A percentile compares a stretch with the other conserved stretches of the same genome.
phyloP scores from a whole-genome alignment of 2,888 invertebrate genomes.

The Thelaira solivaga region DNA sequence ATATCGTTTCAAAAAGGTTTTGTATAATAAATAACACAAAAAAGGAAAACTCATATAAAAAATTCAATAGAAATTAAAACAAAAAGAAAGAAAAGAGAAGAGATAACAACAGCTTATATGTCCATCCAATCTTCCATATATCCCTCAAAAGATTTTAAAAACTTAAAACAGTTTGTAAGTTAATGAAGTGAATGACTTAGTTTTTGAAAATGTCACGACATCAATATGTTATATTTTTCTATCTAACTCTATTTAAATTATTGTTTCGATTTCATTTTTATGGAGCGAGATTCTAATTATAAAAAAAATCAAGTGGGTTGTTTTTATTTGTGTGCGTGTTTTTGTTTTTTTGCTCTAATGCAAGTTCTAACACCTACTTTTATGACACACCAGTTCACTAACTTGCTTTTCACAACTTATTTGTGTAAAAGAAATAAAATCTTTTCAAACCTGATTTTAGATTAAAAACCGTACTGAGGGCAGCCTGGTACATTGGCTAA shows the following conservation, averaged over 20 bases:
- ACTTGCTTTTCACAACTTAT: no score
- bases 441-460: no score
- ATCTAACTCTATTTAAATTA: no score
- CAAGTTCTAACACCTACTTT: conserved; percentile 24
- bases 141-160: neutral
- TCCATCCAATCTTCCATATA: no score
- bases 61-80: neutral
- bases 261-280: neutral
- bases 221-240: conserved; percentile 33
- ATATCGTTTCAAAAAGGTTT: conserved; percentile 23
- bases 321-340: neutral
- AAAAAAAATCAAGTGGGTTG: conserved; percentile 29
- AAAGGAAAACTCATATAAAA: conserved; percentile 33
- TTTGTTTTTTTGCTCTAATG: neutral
- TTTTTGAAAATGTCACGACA: conserved; percentile 39
- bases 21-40: neutral
- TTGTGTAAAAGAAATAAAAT: no score
- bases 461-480: neutral
- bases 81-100: neutral
- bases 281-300: conserved; percentile 5
- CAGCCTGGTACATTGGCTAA: conserved; percentile 3
- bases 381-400: neutral
- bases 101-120: no score
- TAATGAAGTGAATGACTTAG: no score
- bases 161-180: conserved; percentile 11